A percentile compares a stretch with the other conserved stretches of the same genome.
phyloP scores from a whole-genome alignment of 2,888 invertebrate species.

The Dynastes grantii region DNA sequence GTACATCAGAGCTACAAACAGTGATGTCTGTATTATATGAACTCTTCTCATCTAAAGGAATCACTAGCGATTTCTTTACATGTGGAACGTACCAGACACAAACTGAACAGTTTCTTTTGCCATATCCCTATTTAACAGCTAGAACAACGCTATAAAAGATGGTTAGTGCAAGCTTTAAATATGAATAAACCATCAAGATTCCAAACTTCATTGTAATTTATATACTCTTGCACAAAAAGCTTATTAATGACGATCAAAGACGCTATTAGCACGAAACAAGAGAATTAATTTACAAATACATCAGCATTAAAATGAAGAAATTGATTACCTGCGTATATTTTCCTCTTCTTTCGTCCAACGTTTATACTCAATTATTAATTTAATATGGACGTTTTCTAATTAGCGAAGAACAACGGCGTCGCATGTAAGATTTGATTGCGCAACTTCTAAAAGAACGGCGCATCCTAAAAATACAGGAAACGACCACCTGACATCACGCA shows the following conservation, averaged over 20 bases:
- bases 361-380: constrained; percentile 6
- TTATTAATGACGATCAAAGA: neutral
- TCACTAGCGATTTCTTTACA: no score
- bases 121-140: no score
- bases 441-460: constrained; percentile 9
- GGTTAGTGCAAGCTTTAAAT: no score
- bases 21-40: no score
- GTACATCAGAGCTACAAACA: no score
- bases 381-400: constrained; percentile 9
- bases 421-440: constrained; percentile 25
- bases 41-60: no score
- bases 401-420: constrained; percentile 21
- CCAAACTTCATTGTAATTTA: no score
- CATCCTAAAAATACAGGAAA: constrained; percentile 19
- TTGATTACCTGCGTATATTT: no score
- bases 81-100: no score
- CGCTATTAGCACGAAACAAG: neutral
- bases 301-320: neutral
- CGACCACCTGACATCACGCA: constrained; percentile 32
- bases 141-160: no score
- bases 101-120: no score
- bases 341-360: neutral
- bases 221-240: neutral
- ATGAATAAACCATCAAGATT: no score
- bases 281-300: neutral